Conservation (phyloP, 2,113 vertebrate species). For the Labeo rohita region DNA sequence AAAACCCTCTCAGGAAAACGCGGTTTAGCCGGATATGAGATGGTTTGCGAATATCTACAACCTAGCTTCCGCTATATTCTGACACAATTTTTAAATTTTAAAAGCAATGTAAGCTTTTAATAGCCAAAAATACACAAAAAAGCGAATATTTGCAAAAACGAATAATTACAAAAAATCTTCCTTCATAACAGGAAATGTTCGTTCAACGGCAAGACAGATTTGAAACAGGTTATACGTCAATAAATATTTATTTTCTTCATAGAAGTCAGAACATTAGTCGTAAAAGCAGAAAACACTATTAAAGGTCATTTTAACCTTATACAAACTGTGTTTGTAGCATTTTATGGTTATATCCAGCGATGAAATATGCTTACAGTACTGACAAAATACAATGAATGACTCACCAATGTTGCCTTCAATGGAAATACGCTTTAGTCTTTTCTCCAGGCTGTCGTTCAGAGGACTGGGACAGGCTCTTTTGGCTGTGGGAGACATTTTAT, state of each 20-base stretch:
- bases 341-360: not conserved
- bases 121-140: not conserved
- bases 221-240: not conserved
- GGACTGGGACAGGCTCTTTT: slow-evolving; percentile 68
- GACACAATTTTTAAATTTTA: not conserved
- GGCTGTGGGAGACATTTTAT: slow-evolving; percentile 61
- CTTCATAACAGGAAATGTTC: not conserved
- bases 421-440: slow-evolving; percentile 81
- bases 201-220: not conserved
- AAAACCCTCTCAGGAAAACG: not conserved
- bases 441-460: slow-evolving; percentile 67
- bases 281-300: not conserved
- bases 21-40: not conserved
- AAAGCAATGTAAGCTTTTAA: not conserved
- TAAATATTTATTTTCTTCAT: not conserved
- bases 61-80: not conserved
- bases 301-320: not conserved
- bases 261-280: no score
- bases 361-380: not conserved
- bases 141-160: not conserved
- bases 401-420: slow-evolving; percentile 93
- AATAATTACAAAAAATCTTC: no score
- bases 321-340: not conserved
- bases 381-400: slow-evolving; percentile 39
- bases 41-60: not conserved